A percentile compares a stretch with the other conserved stretches of the same genome.
Conservation (phyloP, 2,113 vertebrate species). For the Ammodytes dubius region DNA sequence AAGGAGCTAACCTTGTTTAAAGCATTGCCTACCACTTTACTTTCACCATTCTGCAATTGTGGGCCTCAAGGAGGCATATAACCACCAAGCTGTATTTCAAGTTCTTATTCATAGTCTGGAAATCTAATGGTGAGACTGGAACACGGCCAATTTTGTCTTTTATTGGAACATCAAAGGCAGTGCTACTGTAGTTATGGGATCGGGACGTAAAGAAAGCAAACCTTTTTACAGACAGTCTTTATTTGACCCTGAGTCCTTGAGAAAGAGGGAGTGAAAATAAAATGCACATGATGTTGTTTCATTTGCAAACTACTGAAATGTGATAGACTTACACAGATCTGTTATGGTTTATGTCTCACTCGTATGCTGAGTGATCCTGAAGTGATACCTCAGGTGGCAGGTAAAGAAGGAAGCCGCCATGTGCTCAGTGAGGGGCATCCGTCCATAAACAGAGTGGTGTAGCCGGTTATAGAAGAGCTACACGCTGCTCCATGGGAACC, state of each 20-base stretch:
- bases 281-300: background rate
- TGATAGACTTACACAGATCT: constrained; percentile 20
- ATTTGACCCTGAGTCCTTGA: background rate
- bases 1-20: no score
- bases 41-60: no score
- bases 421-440: constrained; percentile 52
- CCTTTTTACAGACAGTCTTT: background rate
- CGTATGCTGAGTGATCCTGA: constrained; percentile 10
- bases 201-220: background rate
- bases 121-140: constrained; percentile 4
- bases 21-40: no score
- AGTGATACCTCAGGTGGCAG: constrained; percentile 1
- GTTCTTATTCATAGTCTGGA: constrained; percentile 12
- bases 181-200: background rate
- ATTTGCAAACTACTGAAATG: constrained; percentile 4
- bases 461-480: constrained; percentile 33
- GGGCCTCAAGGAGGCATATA: no score
- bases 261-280: background rate
- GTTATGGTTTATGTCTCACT: background rate
- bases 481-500: constrained; percentile 61
- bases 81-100: no score
- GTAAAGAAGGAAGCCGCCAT: constrained; percentile 11
- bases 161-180: background rate
- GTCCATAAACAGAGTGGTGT: constrained; percentile 18
- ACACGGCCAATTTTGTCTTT: background rate